Percentiles rank a stretch among this genome's conserved stretches.
Evolutionary conservation across 2,797 vertebrate species (phyloP).

Genomic region (Mallotus villosus): DNA sequence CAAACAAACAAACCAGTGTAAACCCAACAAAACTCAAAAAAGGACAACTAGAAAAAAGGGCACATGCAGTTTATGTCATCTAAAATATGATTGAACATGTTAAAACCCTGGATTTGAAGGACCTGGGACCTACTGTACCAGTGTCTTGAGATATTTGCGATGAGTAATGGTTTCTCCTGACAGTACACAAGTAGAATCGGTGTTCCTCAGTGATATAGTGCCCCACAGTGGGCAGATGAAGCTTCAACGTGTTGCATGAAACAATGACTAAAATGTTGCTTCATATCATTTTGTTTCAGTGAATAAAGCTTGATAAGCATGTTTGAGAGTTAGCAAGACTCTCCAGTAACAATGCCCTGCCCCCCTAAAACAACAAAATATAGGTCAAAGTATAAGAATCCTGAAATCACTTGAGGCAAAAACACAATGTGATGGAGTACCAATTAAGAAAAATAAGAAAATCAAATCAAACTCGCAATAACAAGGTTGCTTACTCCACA

Average conservation of each 20-base stretch:
- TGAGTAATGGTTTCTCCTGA: too few relatives aligned
- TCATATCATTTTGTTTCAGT: neutral
- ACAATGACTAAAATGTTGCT: neutral
- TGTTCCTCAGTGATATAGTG: constrained; percentile 5
- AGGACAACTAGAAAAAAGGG: too few relatives aligned
- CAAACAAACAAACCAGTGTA: too few relatives aligned
- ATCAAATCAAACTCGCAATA: constrained; percentile 35
- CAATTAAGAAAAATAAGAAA: constrained; percentile 40
- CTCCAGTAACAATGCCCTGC: neutral
- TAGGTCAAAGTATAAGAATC: constrained; percentile 25
- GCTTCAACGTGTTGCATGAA: neutral
- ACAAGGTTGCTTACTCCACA: constrained; percentile 43
- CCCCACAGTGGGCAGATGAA: constrained; percentile 4
- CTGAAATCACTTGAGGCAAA: constrained; percentile 27
- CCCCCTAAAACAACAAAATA: constrained; percentile 18
- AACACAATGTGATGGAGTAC: constrained; percentile 10
- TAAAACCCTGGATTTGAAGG: too few relatives aligned
- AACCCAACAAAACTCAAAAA: too few relatives aligned
- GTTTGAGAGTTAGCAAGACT: neutral
- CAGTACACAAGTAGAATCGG: too few relatives aligned
- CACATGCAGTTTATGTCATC: too few relatives aligned
- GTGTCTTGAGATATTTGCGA: too few relatives aligned
- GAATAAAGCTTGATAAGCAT: neutral
- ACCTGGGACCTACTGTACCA: too few relatives aligned
- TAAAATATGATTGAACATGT: too few relatives aligned